A percentile compares a stretch with the other conserved stretches of the same genome.
Evolutionary conservation across 2,113 vertebrate species (phyloP).

Genomic region (Bostrychus sinensis): DNA sequence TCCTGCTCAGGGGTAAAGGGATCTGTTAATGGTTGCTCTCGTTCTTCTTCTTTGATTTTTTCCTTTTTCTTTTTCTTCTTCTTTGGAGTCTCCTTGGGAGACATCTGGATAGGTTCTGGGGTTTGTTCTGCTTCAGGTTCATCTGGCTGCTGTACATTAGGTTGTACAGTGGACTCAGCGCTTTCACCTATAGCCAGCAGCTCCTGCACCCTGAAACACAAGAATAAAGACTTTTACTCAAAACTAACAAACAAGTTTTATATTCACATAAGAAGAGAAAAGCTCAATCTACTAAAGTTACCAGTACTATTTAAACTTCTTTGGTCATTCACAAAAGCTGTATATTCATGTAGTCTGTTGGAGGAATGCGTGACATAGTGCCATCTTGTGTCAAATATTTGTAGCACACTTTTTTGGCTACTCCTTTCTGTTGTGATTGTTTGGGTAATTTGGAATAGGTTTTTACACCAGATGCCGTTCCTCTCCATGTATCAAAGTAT

Average conservation of each 20-base stretch:
- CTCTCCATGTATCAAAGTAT: too few species aligned
- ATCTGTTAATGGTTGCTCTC: conserved; percentile 2
- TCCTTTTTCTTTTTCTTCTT: conserved; percentile 76
- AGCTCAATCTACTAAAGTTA: too few species aligned
- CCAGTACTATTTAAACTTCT: background rate
- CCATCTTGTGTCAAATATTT: too few species aligned
- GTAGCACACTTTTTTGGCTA: too few species aligned
- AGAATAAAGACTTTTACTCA: background rate
- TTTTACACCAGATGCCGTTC: too few species aligned
- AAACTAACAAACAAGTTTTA: background rate
- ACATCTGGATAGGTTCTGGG: conserved; percentile 15
- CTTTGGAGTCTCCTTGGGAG: conserved; percentile 56
- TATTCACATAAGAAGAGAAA: too few species aligned
- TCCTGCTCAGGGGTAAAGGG: conserved; percentile 3
- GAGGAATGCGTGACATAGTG: too few species aligned
- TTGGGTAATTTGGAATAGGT: too few species aligned
- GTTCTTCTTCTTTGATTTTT: conserved; percentile 59
- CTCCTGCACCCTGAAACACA: conserved; percentile 70
- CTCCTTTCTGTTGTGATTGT: too few species aligned
- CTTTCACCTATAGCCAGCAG: conserved; percentile 62
- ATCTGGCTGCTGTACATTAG: conserved; percentile 1
- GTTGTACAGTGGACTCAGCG: conserved; percentile 10
- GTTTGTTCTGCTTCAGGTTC: conserved; percentile 50
- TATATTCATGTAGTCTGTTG: too few species aligned
- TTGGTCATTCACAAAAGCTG: background rate